Percentiles rank a stretch among this genome's conserved stretches.
These are phyloP conservation scores for Pseudomyrmex dendroicus DNA, from an alignment of 1,140 invertebrate species.

Conservation along the genomic window DNA sequence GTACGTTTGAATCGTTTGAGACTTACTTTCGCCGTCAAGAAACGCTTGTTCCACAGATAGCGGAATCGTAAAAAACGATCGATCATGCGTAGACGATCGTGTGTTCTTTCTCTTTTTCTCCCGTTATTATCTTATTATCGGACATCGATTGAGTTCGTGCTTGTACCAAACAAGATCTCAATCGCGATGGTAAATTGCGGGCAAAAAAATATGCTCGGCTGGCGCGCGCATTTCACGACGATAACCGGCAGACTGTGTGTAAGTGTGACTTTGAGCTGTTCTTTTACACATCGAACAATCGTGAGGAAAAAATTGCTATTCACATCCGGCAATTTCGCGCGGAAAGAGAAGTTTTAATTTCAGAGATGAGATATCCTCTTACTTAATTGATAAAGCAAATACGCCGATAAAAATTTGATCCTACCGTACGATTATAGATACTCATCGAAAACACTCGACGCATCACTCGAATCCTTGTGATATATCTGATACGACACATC, in stretches of 20 bases:
- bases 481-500: constrained; percentile 23
- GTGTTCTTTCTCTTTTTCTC: background rate
- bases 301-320: constrained; percentile 31
- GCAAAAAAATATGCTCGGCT: constrained; percentile 40
- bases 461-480: constrained; percentile 1
- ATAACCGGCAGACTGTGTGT: constrained; percentile 62
- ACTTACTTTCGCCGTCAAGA: constrained; percentile 17
- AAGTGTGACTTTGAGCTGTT: constrained; percentile 54
- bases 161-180: constrained; percentile 40
- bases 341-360: too few species aligned
- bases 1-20: constrained; percentile 30
- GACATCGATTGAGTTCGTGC: constrained; percentile 6
- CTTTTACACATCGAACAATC: constrained; percentile 8
- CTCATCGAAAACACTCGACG: background rate
- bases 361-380: background rate
- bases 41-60: constrained; percentile 39
- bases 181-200: constrained; percentile 15
- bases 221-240: constrained; percentile 23
- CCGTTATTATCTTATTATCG: constrained; percentile 52
- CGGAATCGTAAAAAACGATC: constrained; percentile 29
- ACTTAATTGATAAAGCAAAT: background rate
- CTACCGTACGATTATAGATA: background rate
- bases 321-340: constrained; percentile 15
- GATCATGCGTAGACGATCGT: background rate
- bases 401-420: constrained; percentile 13